Percentiles rank a stretch among this genome's conserved stretches.
phyloP scores from a whole-genome alignment of 2,113 vertebrate genomes.

The Lasiurus borealis region DNA sequence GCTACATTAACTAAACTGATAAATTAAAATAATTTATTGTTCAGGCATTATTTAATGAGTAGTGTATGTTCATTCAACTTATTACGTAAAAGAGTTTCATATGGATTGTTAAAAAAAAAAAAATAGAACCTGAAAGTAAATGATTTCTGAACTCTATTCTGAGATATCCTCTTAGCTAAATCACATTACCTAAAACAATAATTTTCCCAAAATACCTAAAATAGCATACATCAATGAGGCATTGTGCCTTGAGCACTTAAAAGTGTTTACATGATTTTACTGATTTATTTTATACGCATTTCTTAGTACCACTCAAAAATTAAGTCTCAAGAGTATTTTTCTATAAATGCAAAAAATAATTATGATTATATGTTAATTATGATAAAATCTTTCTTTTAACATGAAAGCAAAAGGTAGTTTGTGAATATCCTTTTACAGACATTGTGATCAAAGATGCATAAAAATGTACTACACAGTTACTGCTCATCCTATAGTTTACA shows the following conservation, averaged over 20 bases:
- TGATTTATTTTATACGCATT: constrained; percentile 7
- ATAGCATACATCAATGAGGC: not conserved
- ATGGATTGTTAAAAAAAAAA: not conserved
- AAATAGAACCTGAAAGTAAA: not conserved
- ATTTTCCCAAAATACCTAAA: constrained; percentile 39
- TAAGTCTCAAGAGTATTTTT: not conserved
- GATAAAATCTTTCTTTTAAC: constrained; percentile 4
- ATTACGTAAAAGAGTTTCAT: not conserved
- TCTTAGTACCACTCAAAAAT: constrained; percentile 12
- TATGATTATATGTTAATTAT: constrained; percentile 23
- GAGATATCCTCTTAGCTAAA: not conserved
- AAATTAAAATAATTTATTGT: constrained; percentile 13
- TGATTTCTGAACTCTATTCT: not conserved
- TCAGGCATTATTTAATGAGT: not conserved
- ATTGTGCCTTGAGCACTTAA: not conserved
- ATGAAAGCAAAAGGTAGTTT: not conserved
- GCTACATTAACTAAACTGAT: not conserved
- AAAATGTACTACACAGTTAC: not conserved
- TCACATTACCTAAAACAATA: not conserved
- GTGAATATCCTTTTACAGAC: not conserved
- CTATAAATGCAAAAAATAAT: not conserved
- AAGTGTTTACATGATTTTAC: constrained; percentile 20
- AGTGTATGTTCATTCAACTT: not conserved
- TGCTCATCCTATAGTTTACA: not conserved
- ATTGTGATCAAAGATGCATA: not conserved